Evolutionary conservation across 1,140 invertebrate genomes (phyloP).

Genomic region (Macrobrachium rosenbergii): DNA sequence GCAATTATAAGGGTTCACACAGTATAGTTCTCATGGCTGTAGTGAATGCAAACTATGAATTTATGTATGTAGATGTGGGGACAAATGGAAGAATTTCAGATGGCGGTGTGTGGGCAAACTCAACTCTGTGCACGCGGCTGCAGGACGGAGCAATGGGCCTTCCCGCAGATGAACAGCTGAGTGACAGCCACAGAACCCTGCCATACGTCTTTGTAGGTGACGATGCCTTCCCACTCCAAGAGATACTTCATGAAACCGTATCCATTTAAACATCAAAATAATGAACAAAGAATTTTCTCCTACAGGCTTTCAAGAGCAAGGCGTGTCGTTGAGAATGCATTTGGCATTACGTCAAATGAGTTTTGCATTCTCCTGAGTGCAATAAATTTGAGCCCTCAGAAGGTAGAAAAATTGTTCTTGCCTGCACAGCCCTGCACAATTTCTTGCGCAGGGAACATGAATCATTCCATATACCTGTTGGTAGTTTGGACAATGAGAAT

Average conservation of each 20-base stretch:
- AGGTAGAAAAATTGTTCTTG: too few species aligned
- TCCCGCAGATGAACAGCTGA: too few species aligned
- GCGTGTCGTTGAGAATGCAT: slow-evolving; percentile 10
- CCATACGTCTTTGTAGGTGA: slow-evolving; percentile 26
- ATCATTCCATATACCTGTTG: too few species aligned
- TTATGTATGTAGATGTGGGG: not conserved
- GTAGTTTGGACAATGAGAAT: too few species aligned
- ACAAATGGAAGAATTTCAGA: too few species aligned
- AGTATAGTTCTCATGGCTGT: too few species aligned
- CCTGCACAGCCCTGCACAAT: too few species aligned
- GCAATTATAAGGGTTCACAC: too few species aligned
- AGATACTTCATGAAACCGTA: slow-evolving; percentile 23
- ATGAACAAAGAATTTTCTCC: slow-evolving; percentile 21
- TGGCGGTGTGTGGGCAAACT: too few species aligned
- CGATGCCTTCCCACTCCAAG: slow-evolving; percentile 21
- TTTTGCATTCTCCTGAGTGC: slow-evolving; percentile 29
- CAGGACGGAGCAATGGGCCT: too few species aligned
- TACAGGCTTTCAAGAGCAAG: slow-evolving; percentile 31
- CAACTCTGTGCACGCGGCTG: not conserved
- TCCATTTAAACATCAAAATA: slow-evolving; percentile 5
- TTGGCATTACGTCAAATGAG: slow-evolving; percentile 25
- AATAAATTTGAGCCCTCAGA: too few species aligned
- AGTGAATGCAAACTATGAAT: slow-evolving; percentile 3
- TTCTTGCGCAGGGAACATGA: too few species aligned
- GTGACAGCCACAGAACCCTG: not conserved